These are phyloP conservation scores for Notechis scutatus DNA, from an alignment of 2,113 vertebrate species.

Conservation along the genomic window DNA sequence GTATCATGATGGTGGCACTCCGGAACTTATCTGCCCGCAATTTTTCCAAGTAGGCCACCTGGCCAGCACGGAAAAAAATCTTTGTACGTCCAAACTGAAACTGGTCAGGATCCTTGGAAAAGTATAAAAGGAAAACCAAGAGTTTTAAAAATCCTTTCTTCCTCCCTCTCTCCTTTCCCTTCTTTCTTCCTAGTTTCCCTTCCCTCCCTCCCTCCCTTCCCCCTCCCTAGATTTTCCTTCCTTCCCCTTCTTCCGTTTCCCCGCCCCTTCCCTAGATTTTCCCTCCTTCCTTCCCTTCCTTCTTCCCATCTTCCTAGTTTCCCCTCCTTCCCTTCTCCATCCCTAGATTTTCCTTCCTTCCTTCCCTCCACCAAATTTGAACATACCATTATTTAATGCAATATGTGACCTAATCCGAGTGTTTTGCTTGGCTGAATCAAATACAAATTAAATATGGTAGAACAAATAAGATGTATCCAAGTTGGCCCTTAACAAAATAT, in stretches of 20 bases:
- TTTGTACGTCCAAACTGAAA: constrained; percentile 95
- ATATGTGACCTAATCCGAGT: background rate
- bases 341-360: too few species aligned
- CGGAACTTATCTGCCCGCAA: constrained; percentile 89
- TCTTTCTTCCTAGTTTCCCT: background rate
- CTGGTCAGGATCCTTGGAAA: constrained; percentile 86
- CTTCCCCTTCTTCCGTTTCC: too few species aligned
- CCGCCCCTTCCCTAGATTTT: background rate
- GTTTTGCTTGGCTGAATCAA: background rate
- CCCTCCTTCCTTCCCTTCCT: too few species aligned
- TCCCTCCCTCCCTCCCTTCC: background rate
- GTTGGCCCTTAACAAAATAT: background rate
- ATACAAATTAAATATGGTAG: background rate
- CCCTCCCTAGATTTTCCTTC: too few species aligned
- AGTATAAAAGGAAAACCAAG: constrained; percentile 35
- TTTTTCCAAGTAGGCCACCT: constrained; percentile 97
- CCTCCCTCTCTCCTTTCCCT: background rate
- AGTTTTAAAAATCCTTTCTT: background rate
- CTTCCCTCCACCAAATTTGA: background rate
- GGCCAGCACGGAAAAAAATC: constrained; percentile 97
- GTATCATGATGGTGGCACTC: constrained; percentile 89
- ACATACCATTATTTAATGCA: background rate
- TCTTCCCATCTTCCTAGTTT: too few species aligned
- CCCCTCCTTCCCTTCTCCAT: too few species aligned
- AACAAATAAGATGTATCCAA: background rate